A percentile compares a stretch with the other conserved stretches of the same genome.
Evolutionary conservation across 2,888 invertebrate species (phyloP).

Genomic region (Apoda limacodes): DNA sequence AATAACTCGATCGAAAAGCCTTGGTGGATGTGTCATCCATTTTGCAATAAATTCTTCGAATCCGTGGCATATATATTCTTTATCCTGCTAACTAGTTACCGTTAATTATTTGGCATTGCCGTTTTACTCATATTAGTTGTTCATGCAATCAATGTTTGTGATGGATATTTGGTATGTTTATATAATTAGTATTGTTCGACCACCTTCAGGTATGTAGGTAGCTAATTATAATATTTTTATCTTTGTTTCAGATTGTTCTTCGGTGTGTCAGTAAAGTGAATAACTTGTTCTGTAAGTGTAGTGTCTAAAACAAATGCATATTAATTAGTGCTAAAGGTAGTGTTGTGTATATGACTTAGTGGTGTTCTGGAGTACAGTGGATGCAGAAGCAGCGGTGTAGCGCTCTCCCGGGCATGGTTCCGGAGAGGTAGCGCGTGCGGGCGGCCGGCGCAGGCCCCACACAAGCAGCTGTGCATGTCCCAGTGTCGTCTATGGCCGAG

Average conservation of each 20-base stretch:
- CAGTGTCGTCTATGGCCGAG: conserved; percentile 93
- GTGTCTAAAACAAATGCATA: conserved; percentile 25
- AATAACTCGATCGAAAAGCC: conserved; percentile 50
- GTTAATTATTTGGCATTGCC: too few species aligned
- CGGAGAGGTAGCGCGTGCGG: conserved; percentile 70
- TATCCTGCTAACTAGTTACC: too few species aligned
- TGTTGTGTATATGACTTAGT: conserved; percentile 28
- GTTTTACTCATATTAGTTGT: too few species aligned
- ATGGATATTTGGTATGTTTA: conserved; percentile 57
- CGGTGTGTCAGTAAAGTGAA: conserved; percentile 35
- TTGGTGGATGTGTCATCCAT: conserved; percentile 67
- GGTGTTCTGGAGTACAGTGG: conserved; percentile 36
- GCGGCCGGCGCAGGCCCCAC: conserved; percentile 68
- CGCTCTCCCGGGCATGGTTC: conserved; percentile 66
- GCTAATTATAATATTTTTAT: too few species aligned
- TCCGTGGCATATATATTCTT: too few species aligned
- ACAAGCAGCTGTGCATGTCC: conserved; percentile 72
- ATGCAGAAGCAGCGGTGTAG: conserved; percentile 50
- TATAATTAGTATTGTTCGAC: conserved; percentile 59
- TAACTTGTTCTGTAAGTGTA: conserved; percentile 26
- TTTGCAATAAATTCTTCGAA: conserved; percentile 45
- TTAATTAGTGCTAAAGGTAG: conserved; percentile 16
- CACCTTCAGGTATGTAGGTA: conserved; percentile 45
- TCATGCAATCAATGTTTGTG: too few species aligned
- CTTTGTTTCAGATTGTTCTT: conserved; percentile 58